Conservation (phyloP, 2,797 vertebrate species). For the Macrochelys suwanniensis region DNA sequence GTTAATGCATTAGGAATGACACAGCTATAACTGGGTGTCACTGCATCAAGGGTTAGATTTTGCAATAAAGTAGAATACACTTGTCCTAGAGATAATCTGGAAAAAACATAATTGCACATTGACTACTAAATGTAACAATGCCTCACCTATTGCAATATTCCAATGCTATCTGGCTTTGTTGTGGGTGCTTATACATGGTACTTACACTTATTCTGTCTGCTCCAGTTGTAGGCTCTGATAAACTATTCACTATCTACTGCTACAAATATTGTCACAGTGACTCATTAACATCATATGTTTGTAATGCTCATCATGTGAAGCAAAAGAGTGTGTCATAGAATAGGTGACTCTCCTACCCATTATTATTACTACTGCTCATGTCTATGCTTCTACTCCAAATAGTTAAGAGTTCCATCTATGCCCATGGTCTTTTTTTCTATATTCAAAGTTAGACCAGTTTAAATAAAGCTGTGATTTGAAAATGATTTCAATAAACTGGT, state of each 20-base stretch:
- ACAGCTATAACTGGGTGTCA: not conserved
- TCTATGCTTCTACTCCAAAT: not conserved
- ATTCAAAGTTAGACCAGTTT: not conserved
- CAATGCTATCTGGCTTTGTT: not conserved
- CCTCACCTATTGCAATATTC: not conserved
- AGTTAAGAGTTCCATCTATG: not conserved
- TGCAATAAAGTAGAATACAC: not conserved
- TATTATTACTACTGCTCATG: not conserved
- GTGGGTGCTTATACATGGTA: not conserved
- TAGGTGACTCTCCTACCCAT: not conserved
- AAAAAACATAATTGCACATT: not conserved
- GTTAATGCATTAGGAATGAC: not conserved
- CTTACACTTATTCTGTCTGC: too few species aligned
- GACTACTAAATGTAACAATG: not conserved
- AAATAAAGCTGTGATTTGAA: conserved; percentile 14
- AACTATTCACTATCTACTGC: not conserved
- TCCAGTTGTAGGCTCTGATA: not conserved
- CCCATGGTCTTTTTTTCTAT: not conserved
- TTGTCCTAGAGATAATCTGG: not conserved
- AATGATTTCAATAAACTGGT: not conserved
- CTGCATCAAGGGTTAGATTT: not conserved
- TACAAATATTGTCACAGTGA: not conserved
- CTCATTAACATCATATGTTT: not conserved
- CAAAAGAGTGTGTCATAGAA: not conserved
- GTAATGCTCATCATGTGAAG: not conserved